Evolutionary conservation across 64 coral and sea anemone genomes (phyloP).

Genomic region (Montipora cactus): DNA sequence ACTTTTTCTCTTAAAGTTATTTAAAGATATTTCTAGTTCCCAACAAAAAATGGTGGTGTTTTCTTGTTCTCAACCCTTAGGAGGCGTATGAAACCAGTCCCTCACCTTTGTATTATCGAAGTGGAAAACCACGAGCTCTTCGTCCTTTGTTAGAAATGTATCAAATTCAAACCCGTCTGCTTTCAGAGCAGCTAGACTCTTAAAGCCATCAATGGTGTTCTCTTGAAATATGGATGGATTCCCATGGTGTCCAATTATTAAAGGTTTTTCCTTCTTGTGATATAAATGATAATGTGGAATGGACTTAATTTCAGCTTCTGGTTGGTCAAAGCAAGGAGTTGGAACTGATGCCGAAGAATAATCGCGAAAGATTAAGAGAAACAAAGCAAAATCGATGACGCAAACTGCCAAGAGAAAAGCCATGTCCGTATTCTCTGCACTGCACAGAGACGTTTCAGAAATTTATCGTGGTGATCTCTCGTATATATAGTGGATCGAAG

Average conservation of each 20-base stretch:
- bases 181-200: slow-evolving; percentile 72
- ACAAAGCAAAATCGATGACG: background rate
- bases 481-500: too few species aligned
- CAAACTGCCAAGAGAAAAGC: too few species aligned
- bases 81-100: background rate
- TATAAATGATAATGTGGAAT: slow-evolving; percentile 79
- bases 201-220: slow-evolving; percentile 91
- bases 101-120: slow-evolving; percentile 88
- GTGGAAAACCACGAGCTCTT: slow-evolving; percentile 81
- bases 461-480: too few species aligned
- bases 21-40: too few species aligned
- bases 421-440: background rate
- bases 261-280: slow-evolving; percentile 66
- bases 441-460: too few species aligned
- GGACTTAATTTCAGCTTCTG: background rate
- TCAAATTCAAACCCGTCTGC: slow-evolving; percentile 94
- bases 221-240: slow-evolving; percentile 89
- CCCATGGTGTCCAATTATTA: slow-evolving; percentile 93
- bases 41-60: too few species aligned
- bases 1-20: too few species aligned
- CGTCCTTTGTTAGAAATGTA: slow-evolving; percentile 91
- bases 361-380: background rate
- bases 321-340: background rate
- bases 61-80: too few species aligned
- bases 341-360: background rate